Percentiles rank a stretch among this genome's conserved stretches.
Conservation (phyloP, 2,797 vertebrate species). For the Pseudochaenichthys georgianus region DNA sequence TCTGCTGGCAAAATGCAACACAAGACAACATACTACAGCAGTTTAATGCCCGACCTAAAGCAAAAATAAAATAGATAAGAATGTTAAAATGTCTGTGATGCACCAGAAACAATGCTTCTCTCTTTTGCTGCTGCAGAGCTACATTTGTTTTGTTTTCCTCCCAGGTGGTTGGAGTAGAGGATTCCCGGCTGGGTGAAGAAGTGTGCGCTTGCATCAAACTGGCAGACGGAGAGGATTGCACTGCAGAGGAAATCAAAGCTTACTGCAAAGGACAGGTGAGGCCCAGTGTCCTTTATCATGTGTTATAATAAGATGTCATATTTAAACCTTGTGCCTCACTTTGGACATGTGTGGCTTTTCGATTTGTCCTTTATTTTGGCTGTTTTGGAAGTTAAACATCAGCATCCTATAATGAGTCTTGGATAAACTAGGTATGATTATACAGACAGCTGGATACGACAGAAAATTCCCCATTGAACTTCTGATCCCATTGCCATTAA, state of each 20-base stretch:
- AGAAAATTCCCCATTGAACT: too few relatives aligned
- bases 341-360: too few relatives aligned
- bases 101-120: neutral
- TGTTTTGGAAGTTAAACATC: too few relatives aligned
- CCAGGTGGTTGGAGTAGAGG: conserved; percentile 93
- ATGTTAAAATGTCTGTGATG: neutral
- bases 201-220: conserved; percentile 92
- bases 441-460: too few relatives aligned
- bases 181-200: conserved; percentile 92
- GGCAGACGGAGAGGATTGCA: conserved; percentile 80
- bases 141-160: conserved; percentile 1
- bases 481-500: too few relatives aligned
- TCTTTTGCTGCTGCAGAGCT: neutral
- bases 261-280: conserved; percentile 94
- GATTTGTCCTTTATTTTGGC: too few relatives aligned
- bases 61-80: too few relatives aligned
- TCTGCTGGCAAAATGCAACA: too few relatives aligned
- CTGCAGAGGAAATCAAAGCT: conserved; percentile 87
- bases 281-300: accelerated
- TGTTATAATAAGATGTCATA: neutral
- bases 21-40: too few relatives aligned
- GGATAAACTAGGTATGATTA: too few relatives aligned
- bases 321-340: neutral
- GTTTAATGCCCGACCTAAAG: too few relatives aligned
- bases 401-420: too few relatives aligned